Conservation (phyloP, 2,888 invertebrate species). For the Operophtera brumata region DNA sequence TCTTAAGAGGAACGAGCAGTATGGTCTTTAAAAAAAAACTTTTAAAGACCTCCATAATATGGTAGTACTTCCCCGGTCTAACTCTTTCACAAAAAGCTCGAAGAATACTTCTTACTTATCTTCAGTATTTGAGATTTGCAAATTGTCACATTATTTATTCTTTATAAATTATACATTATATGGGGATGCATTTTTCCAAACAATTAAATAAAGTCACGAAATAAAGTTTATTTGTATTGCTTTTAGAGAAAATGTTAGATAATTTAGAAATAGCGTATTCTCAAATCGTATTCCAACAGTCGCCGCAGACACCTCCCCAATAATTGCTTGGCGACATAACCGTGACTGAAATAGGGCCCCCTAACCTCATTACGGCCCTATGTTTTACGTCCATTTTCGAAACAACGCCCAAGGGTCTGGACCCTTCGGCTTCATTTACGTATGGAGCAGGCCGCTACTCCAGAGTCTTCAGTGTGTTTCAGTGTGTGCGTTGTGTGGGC, state of each 20-base stretch:
- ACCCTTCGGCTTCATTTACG: constrained; percentile 36
- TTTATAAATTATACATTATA: background rate
- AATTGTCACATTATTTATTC: too few relatives aligned
- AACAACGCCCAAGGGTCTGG: constrained; percentile 47
- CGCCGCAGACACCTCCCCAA: constrained; percentile 28
- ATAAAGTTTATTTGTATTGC: too few relatives aligned
- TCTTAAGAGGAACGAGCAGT: too few relatives aligned
- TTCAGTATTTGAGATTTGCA: too few relatives aligned
- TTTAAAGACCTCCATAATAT: too few relatives aligned
- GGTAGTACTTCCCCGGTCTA: too few relatives aligned
- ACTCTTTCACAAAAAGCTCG: too few relatives aligned
- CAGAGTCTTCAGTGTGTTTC: too few relatives aligned
- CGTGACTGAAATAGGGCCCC: constrained; percentile 21
- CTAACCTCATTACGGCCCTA: constrained; percentile 40
- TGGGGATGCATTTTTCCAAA: background rate
- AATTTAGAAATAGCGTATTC: background rate
- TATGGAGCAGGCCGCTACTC: background rate
- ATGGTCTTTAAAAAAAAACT: too few relatives aligned
- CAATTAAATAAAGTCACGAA: too few relatives aligned
- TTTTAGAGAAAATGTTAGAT: background rate
- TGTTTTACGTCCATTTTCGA: constrained; percentile 61
- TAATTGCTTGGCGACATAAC: constrained; percentile 31
- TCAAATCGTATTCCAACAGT: constrained; percentile 24
- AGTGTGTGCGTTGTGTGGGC: too few relatives aligned
- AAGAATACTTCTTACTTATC: too few relatives aligned